phyloP scores from a whole-genome alignment of 2,113 vertebrate species.

The Micronycteris hirsuta region DNA sequence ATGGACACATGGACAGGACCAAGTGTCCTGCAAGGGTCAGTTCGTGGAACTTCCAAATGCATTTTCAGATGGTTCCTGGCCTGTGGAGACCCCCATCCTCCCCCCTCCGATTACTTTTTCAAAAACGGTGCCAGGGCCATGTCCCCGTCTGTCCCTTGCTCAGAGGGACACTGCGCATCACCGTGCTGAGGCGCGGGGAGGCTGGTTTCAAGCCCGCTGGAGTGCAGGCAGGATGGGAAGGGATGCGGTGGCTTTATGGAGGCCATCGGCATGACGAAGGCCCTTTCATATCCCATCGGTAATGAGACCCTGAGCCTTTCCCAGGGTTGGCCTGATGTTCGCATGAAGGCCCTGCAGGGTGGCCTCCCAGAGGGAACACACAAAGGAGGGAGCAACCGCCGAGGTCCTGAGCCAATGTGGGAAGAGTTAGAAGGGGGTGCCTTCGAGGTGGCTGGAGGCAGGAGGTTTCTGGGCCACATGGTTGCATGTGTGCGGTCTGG shows the following conservation, averaged over 20 bases:
- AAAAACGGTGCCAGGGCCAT: background rate
- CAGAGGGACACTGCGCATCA: background rate
- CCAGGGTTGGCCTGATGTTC: background rate
- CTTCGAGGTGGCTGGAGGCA: conserved; percentile 26
- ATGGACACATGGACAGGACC: background rate
- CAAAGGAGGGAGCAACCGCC: conserved; percentile 40
- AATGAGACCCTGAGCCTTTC: conserved; percentile 55
- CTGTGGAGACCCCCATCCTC: background rate
- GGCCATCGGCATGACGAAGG: background rate
- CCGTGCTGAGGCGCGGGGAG: background rate
- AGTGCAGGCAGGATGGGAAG: background rate
- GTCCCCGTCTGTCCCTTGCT: background rate
- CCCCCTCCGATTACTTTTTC: background rate
- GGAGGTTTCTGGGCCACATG: background rate
- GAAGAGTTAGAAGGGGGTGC: background rate
- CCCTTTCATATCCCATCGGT: conserved; percentile 58
- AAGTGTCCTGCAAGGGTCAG: background rate
- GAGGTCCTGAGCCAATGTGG: background rate
- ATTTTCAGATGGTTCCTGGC: background rate
- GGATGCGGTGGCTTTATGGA: background rate
- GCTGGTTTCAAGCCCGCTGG: background rate
- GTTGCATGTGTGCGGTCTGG: rapidly evolving
- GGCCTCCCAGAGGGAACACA: conserved; percentile 22
- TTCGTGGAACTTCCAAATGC: background rate
- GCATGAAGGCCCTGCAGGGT: background rate